Evolutionary conservation across 2,888 invertebrate species (phyloP), one percentile per base, ranked within the genome.

Genomic region (Adela reaumurella): DNA sequence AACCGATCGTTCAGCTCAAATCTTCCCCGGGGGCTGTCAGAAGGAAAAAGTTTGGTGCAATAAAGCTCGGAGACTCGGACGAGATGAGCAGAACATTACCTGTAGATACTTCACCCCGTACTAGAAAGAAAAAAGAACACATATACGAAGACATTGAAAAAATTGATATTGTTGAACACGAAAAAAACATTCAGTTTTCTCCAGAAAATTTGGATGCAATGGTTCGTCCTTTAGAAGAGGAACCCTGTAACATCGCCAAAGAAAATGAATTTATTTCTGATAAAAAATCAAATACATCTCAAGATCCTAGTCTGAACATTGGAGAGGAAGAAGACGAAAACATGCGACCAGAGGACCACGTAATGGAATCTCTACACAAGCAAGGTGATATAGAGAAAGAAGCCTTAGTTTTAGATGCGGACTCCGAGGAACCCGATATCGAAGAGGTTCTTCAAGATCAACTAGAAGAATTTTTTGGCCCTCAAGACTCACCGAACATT

Each of bases 91-190:
- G 73, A 68, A 71, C 70, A 8, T 64, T 76, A 63, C 60, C 64
- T 53, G 53, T 67, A 19, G 79, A 79, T 35, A 17, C 48, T n/a
- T 70, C 73, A n/a, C 71, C 77, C 46, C 66, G 70, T 2, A 70
- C 74, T 4, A 71, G 81, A 50, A 73, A 81, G 58, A 81, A 78
- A 53, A 81, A 81, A 56, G 84, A 84, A 53, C 85, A 85, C 59
- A 81, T 84, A 51, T 85, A 85, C 54, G 85, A 85, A 67, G 85
- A 85, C 52, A 85, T 85, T 54, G 83, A 81, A 52, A 72, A 74
- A 55, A 64, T 68, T 11, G 69, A 69, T 60, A 62, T 62, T 46
- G 58, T 62, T 41, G 64, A 74, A 53, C 51, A 52, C 2, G 73
- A 72, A 52, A 81, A 80, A 57, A 67, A 65, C 49, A 63, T 80